A percentile compares a stretch with the other conserved stretches of the same genome.
Conservation (phyloP, 2,113 vertebrate genomes). For the Chunga burmeisteri region DNA sequence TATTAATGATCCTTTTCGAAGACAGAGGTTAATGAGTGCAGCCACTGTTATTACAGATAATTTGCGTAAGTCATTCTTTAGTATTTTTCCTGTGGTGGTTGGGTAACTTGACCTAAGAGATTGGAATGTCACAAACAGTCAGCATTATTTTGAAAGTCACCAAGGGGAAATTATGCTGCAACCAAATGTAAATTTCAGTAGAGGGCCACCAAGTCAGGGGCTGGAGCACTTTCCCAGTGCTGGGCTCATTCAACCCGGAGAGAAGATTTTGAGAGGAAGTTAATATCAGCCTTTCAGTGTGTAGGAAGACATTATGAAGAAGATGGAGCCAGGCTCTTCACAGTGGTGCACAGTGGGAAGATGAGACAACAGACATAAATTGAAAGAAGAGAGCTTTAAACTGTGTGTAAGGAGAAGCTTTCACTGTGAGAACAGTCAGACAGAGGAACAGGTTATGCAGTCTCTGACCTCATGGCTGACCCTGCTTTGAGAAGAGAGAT, state of each 20-base stretch:
- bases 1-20: constrained; percentile 24
- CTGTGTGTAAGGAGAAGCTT: neutral
- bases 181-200: neutral
- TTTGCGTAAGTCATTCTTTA: neutral
- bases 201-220: neutral
- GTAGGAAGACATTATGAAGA: neutral
- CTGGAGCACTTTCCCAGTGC: neutral
- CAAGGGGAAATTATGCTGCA: neutral
- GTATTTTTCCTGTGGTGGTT: neutral
- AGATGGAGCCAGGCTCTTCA: neutral
- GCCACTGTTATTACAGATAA: constrained; percentile 57
- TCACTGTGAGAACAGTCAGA: neutral
- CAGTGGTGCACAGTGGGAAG: neutral
- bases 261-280: neutral
- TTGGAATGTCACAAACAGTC: neutral
- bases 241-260: neutral
- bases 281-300: neutral
- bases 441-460: neutral
- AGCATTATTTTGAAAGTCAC: neutral
- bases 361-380: neutral
- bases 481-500: neutral
- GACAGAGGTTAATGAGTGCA: constrained; percentile 65
- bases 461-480: neutral
- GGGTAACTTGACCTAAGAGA: neutral
- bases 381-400: neutral